These are phyloP conservation scores for Synanthedon andrenaeformis DNA, from an alignment of 2,888 invertebrate species.

Conservation along the genomic window DNA sequence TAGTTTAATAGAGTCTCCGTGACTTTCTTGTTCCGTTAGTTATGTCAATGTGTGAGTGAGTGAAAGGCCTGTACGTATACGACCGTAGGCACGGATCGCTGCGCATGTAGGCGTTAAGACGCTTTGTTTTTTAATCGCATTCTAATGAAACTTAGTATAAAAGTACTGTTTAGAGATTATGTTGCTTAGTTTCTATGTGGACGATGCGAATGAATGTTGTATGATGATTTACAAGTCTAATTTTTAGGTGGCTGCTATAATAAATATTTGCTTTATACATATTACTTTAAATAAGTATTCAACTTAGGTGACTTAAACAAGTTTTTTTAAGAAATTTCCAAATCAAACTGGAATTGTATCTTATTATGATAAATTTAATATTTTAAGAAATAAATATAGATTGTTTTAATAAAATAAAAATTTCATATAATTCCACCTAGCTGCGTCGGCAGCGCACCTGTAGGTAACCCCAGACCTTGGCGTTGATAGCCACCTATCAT, in stretches of 20 bases:
- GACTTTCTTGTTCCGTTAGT: neutral
- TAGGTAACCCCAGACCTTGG: no score
- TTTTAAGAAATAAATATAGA: no score
- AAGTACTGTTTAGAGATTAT: constrained; percentile 30
- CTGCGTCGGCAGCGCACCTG: no score
- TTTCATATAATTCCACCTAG: no score
- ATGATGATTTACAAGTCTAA: constrained; percentile 21
- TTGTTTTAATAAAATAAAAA: no score
- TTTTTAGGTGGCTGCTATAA: neutral
- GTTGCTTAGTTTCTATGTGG: constrained; percentile 46
- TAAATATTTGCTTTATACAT: no score
- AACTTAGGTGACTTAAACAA: no score
- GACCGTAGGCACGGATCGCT: constrained; percentile 22
- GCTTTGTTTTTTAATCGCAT: constrained; percentile 40
- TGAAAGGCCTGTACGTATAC: constrained; percentile 55
- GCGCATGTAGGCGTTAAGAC: constrained; percentile 39
- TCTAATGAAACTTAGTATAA: constrained; percentile 55
- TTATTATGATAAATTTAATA: no score
- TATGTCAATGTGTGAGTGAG: constrained; percentile 30
- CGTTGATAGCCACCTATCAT: no score
- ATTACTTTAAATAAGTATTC: no score
- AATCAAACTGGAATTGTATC: no score
- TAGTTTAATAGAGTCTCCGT: neutral
- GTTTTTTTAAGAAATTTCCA: no score
- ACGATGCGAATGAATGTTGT: constrained; percentile 18